phyloP scores from a whole-genome alignment of 1,140 invertebrate species.

The Platorchestia sp. region DNA sequence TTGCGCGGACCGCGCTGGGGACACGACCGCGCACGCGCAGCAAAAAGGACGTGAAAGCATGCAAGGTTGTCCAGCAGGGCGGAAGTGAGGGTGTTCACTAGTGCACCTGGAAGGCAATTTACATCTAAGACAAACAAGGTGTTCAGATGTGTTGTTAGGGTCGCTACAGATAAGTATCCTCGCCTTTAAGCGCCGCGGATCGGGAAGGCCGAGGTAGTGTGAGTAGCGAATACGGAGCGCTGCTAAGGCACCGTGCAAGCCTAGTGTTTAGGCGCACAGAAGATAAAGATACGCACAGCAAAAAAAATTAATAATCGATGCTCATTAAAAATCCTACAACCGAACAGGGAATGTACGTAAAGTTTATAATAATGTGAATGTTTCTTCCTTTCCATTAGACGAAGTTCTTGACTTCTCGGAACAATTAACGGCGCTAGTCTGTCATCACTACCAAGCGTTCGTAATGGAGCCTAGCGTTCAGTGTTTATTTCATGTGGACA shows the following conservation, averaged over 20 bases:
- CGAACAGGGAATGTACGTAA: neutral
- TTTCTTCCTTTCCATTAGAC: neutral
- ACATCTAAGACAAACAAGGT: neutral
- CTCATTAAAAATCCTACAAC: neutral
- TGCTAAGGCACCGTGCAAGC: neutral
- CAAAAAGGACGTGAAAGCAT: conserved; percentile 30
- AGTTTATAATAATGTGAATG: neutral
- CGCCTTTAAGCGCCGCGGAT: neutral
- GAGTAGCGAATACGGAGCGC: neutral
- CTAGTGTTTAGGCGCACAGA: neutral
- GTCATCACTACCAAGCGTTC: too few species aligned
- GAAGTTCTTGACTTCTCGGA: neutral
- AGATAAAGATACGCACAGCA: neutral
- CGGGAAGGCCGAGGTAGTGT: neutral
- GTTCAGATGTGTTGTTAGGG: neutral
- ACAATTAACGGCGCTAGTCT: too few species aligned
- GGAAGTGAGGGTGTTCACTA: conserved; percentile 27
- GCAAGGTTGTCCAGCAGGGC: neutral
- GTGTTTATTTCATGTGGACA: too few species aligned
- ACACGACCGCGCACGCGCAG: neutral
- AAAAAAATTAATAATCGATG: neutral
- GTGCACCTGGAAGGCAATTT: neutral
- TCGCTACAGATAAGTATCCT: neutral
- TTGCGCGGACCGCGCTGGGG: neutral
- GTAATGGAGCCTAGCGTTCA: too few species aligned